phyloP scores from a whole-genome alignment of 2,888 invertebrate genomes.

The Archips xylosteana region DNA sequence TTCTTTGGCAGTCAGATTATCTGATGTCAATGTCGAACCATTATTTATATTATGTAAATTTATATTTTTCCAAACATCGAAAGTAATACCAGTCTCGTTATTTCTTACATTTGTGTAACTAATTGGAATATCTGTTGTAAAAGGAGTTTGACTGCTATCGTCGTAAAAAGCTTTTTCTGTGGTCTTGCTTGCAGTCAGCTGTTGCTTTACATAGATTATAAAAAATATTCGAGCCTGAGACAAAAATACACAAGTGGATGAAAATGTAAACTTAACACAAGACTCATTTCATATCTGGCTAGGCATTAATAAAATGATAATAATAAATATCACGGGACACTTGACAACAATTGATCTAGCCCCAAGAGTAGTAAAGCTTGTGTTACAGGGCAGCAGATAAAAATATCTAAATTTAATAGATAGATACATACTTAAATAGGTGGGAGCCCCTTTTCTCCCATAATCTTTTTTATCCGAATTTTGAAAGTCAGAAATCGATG shows the following conservation, averaged over 20 bases:
- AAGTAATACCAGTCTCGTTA: not conserved
- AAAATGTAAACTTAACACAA: not conserved
- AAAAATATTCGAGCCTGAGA: slow-evolving; percentile 1
- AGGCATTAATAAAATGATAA: no score
- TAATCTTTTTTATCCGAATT: no score
- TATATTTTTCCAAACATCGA: not conserved
- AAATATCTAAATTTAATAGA: no score
- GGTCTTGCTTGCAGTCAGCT: not conserved
- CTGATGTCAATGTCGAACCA: not conserved
- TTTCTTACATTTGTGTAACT: not conserved
- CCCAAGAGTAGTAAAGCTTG: no score
- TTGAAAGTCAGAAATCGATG: no score
- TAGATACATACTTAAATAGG: no score
- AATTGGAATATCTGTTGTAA: not conserved
- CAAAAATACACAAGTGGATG: slow-evolving; percentile 23
- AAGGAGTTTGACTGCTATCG: slow-evolving; percentile 2
- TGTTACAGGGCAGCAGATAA: no score
- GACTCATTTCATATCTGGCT: no score
- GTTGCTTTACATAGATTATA: not conserved
- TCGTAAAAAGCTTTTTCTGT: slow-evolving; percentile 5
- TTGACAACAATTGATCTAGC: no score
- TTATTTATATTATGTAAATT: not conserved
- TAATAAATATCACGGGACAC: no score
- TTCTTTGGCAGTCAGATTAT: not conserved
- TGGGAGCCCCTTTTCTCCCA: no score